These are phyloP conservation scores for Protaetia brevitarsis DNA, from an alignment of 1,140 invertebrate species.

Conservation along the genomic window DNA sequence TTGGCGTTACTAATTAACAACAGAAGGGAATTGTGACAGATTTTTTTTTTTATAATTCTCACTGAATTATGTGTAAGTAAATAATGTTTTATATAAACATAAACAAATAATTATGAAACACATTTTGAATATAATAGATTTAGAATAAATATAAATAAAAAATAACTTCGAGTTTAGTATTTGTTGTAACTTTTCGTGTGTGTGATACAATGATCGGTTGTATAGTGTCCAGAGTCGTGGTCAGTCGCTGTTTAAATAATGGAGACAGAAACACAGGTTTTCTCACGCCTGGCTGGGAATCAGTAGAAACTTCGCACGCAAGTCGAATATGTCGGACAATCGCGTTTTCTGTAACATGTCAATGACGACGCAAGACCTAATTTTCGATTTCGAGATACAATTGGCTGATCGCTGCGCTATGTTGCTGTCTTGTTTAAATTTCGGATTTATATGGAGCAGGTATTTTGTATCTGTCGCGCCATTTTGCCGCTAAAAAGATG, in stretches of 20 bases:
- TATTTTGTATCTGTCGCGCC: constrained; percentile 32
- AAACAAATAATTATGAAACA: too few species aligned
- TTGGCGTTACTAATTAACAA: too few species aligned
- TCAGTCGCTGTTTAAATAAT: constrained; percentile 35
- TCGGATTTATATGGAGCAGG: constrained; percentile 30
- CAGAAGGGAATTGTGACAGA: too few species aligned
- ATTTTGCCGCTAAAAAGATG: constrained; percentile 41
- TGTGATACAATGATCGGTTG: too few species aligned
- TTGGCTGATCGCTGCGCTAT: constrained; percentile 26
- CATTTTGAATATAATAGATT: too few species aligned
- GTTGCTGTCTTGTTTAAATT: constrained; percentile 36
- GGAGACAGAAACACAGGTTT: constrained; percentile 38
- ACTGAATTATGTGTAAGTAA: too few species aligned
- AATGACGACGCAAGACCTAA: constrained; percentile 23
- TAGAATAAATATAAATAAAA: too few species aligned
- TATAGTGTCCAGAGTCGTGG: too few species aligned
- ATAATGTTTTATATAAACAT: too few species aligned
- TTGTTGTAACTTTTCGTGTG: too few species aligned
- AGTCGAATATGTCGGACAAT: constrained; percentile 15
- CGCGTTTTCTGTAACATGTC: constrained; percentile 17
- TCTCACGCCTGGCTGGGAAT: constrained; percentile 33
- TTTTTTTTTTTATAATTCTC: too few species aligned
- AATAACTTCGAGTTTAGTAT: too few species aligned
- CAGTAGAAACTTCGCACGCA: constrained; percentile 27
- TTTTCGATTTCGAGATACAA: constrained; percentile 28